Conservation (phyloP, 2,888 invertebrate species). For the Lepidonotus clava region DNA sequence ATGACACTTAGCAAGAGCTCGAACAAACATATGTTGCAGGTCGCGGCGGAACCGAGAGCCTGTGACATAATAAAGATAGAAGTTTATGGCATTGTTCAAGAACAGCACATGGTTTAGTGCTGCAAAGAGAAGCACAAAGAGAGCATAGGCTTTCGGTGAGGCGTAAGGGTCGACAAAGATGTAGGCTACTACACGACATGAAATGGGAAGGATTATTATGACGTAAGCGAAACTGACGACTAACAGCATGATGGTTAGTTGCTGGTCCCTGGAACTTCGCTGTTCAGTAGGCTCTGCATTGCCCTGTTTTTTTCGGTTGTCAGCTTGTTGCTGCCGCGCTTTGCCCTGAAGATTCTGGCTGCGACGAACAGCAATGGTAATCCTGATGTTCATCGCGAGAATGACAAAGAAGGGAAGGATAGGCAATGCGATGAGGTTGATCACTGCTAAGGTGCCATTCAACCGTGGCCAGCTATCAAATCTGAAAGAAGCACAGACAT, state of each 20-base stretch:
- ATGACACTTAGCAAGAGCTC: neutral
- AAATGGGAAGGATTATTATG: constrained; percentile 3
- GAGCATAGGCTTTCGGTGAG: neutral
- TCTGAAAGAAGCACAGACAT: constrained; percentile 4
- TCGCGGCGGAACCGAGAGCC: neutral
- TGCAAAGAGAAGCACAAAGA: constrained; percentile 15
- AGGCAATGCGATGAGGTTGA: neutral
- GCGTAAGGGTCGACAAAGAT: constrained; percentile 6
- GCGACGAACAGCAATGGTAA: neutral
- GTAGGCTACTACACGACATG: constrained; percentile 11
- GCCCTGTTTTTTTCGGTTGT: neutral
- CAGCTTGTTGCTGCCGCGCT: neutral
- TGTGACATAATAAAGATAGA: constrained; percentile 7
- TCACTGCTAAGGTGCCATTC: neutral
- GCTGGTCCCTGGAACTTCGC: neutral
- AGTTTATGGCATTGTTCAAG: constrained; percentile 36
- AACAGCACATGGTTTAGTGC: constrained; percentile 6
- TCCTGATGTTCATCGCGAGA: neutral
- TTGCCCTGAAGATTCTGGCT: neutral
- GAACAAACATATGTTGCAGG: neutral
- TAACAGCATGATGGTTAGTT: constrained; percentile 28
- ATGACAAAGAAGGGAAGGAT: neutral
- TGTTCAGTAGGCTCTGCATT: neutral
- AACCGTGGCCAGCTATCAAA: neutral
- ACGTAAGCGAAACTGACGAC: constrained; percentile 2